Evolutionary conservation across 2,797 vertebrate species (phyloP), one percentile per base, ranked within the genome.

Genomic region (Poeciliopsis gracilis): DNA sequence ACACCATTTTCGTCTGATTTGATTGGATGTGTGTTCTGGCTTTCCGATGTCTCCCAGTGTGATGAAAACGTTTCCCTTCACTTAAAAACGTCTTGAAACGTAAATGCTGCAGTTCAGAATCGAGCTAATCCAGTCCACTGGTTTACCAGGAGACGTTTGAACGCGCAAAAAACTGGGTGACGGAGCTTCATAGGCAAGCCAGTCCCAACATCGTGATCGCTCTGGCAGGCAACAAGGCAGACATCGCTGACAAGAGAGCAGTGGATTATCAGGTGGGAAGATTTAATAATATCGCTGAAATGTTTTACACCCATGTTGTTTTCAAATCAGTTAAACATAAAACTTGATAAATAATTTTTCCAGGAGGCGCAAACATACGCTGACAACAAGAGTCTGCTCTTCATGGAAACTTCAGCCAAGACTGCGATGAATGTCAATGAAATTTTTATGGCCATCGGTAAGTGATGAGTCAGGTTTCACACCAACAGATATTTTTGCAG

Each of bases 331-430:
- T 15, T 70, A n/a, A 41, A 25, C 36, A 36, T 67, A 25, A 69
- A 12, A 5, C 15, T 45, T 69, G 25, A 43, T 47, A 23, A 77
- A 13, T 73, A 9, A 13, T 72, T 23, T 83, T 74, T 12, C 49
- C 84, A 98, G 97, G 97, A 98, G 93, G 97, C 97, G 77, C 97
- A 98, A 82, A 90, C 93, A 1, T 98, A 98, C 7, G 97, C 97
- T 76, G 97, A 98, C 47, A 97, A 98, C 88, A 98, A 98, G 94
- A 97, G 96, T 86, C 95, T 98, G 92, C 95, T 98, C 83, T 98
- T 98, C 93, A 98, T 98, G 97, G 97, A 98, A 94, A 98, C 97
- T 0, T 98, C 97, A 0, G 97, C 97, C 4, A 98, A 98, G 94
- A 98, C 97, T 1, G 96, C 97, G 3, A 96, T 97, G 96, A 98